A percentile compares a stretch with the other conserved stretches of the same genome.
These are phyloP conservation scores for Chelon labrosus DNA, from an alignment of 2,797 vertebrate genomes.

Conservation along the genomic window DNA sequence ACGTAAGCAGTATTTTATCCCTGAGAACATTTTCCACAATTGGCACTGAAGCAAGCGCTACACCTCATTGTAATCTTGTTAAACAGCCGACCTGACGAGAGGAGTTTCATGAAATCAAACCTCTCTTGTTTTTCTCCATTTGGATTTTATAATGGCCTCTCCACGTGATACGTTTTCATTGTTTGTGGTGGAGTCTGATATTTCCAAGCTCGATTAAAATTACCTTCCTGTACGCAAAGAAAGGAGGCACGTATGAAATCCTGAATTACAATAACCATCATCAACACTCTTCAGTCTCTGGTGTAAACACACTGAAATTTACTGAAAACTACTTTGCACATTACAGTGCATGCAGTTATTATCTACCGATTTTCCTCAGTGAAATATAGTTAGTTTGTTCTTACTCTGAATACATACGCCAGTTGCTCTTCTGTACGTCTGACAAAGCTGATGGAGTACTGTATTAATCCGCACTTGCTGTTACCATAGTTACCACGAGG, in stretches of 20 bases:
- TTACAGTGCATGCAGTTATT: not conserved
- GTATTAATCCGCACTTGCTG: constrained; percentile 17
- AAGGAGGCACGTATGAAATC: no score
- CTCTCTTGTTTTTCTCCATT: not conserved
- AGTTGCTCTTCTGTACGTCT: not conserved
- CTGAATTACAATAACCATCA: no score
- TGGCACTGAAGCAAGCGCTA: not conserved
- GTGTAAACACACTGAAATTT: no score
- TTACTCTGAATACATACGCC: not conserved
- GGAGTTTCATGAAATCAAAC: not conserved
- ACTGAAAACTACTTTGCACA: not conserved
- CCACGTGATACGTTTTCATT: not conserved
- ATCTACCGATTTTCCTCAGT: not conserved
- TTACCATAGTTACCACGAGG: constrained; percentile 15
- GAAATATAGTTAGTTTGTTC: not conserved
- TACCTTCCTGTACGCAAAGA: not conserved
- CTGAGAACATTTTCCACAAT: constrained; percentile 8
- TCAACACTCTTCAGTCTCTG: no score
- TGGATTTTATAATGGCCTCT: not conserved
- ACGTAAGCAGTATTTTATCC: constrained; percentile 5
- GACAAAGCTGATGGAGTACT: not conserved
- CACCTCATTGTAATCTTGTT: not conserved
- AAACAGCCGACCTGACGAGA: not conserved
- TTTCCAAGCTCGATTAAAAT: not conserved
- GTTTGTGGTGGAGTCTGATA: not conserved